Percentiles rank a stretch among this genome's conserved stretches.
phyloP scores from a whole-genome alignment of 1,140 invertebrate species.

The Lucilia cuprina region DNA sequence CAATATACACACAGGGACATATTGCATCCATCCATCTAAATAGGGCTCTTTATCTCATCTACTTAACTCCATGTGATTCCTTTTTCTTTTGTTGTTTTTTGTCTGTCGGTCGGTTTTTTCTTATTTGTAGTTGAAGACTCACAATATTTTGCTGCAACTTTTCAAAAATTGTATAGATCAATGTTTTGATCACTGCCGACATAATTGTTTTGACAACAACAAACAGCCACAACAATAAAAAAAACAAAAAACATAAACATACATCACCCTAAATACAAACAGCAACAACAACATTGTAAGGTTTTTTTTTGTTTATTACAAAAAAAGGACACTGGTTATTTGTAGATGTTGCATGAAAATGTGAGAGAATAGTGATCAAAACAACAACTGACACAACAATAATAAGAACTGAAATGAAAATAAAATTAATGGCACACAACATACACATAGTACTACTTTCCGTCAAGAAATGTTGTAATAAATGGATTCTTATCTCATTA shows the following conservation, averaged over 20 bases:
- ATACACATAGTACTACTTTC: background rate
- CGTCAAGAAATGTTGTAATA: constrained; percentile 5
- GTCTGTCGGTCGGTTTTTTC: background rate
- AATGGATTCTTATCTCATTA: constrained; percentile 1
- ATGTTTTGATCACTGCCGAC: constrained; percentile 33
- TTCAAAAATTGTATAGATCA: background rate
- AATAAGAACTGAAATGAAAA: background rate
- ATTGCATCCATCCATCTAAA: too few species aligned
- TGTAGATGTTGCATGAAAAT: background rate
- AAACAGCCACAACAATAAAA: background rate
- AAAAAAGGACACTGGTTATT: constrained; percentile 18
- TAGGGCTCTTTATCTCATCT: background rate
- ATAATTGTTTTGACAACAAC: constrained; percentile 34
- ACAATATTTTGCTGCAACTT: background rate
- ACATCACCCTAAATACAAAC: constrained; percentile 5
- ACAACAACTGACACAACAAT: background rate
- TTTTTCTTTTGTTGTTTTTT: background rate
- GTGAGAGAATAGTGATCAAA: constrained; percentile 3
- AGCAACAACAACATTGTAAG: background rate
- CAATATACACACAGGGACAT: background rate
- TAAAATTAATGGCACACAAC: background rate
- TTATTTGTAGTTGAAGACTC: background rate
- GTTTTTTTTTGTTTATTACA: background rate
- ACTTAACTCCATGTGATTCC: constrained; percentile 28
- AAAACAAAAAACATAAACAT: background rate